A percentile compares a stretch with the other conserved stretches of the same genome.
These are phyloP conservation scores for Acinonyx jubatus DNA, from an alignment of 2,113 vertebrate species.

Conservation along the genomic window DNA sequence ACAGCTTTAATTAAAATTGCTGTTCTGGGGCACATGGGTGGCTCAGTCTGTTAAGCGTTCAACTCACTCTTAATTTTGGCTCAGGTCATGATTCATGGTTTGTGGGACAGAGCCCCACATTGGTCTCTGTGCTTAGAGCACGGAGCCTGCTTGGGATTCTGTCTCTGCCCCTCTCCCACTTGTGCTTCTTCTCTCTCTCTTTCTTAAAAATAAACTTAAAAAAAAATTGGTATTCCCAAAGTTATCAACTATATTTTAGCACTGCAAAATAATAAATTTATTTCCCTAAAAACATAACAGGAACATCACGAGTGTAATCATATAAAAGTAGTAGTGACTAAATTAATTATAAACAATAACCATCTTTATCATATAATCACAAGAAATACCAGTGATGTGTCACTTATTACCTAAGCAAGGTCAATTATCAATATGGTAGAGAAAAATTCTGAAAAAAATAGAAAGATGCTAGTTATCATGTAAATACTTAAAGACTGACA, in stretches of 20 bases:
- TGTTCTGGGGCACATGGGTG: background rate
- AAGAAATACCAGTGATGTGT: slow-evolving; percentile 12
- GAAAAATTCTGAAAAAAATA: background rate
- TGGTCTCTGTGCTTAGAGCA: too few species aligned
- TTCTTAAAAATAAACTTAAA: too few species aligned
- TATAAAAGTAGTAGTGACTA: background rate
- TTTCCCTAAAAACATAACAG: background rate
- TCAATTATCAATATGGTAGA: background rate
- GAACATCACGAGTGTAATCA: background rate
- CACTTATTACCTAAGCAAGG: background rate
- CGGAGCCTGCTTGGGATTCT: too few species aligned
- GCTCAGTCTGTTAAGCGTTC: too few species aligned
- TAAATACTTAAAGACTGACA: slow-evolving; percentile 49
- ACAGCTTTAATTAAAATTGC: slow-evolving; percentile 42
- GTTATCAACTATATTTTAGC: slow-evolving; percentile 23
- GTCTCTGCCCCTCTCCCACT: too few species aligned
- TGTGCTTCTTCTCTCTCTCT: too few species aligned
- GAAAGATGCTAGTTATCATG: background rate
- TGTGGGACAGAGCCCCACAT: too few species aligned
- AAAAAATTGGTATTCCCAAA: background rate
- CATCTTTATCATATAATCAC: slow-evolving; percentile 10
- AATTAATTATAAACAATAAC: background rate
- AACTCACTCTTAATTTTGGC: too few species aligned
- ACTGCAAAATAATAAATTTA: slow-evolving; percentile 13
- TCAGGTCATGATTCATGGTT: too few species aligned